A percentile compares a stretch with the other conserved stretches of the same genome.
Conservation (phyloP, 2,797 vertebrate species). For the Phalloptychus januarius region DNA sequence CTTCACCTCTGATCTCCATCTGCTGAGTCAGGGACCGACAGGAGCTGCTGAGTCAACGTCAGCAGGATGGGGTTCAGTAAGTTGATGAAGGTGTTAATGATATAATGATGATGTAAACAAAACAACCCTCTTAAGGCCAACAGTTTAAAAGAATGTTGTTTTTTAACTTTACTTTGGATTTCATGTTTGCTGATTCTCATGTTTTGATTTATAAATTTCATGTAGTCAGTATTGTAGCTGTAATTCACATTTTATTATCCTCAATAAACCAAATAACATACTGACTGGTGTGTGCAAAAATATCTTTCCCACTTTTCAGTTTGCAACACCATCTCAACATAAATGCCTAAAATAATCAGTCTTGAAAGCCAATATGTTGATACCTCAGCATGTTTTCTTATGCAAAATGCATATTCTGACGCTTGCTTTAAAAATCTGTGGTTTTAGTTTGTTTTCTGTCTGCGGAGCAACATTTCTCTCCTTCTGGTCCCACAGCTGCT, state of each 20-base stretch:
- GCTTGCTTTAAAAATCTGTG: constrained; percentile 12
- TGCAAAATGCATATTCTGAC: constrained; percentile 7
- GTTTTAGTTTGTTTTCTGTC: constrained; percentile 25
- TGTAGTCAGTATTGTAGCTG: too few species aligned
- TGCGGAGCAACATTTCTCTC: constrained; percentile 40
- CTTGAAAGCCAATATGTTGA: constrained; percentile 4
- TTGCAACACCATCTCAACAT: not conserved
- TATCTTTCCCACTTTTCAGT: not conserved
- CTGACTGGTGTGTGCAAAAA: not conserved
- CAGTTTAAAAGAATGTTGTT: constrained; percentile 20
- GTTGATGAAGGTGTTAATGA: not conserved
- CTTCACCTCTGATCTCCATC: not conserved
- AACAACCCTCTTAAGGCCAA: constrained; percentile 25
- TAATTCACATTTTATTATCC: not conserved
- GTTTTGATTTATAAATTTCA: not conserved
- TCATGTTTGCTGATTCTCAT: not conserved
- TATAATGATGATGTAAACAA: constrained; percentile 17
- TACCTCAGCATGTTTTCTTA: not conserved
- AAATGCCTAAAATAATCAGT: not conserved
- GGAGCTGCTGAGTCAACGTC: constrained; percentile 6
- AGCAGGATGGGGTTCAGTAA: not conserved
- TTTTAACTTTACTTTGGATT: not conserved
- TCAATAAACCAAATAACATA: not conserved
- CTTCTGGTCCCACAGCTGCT: constrained; percentile 55
- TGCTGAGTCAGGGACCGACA: not conserved